Base-by-base conservation (phyloP, 2,113 vertebrate genomes). In the Hylia prasina region DNA sequence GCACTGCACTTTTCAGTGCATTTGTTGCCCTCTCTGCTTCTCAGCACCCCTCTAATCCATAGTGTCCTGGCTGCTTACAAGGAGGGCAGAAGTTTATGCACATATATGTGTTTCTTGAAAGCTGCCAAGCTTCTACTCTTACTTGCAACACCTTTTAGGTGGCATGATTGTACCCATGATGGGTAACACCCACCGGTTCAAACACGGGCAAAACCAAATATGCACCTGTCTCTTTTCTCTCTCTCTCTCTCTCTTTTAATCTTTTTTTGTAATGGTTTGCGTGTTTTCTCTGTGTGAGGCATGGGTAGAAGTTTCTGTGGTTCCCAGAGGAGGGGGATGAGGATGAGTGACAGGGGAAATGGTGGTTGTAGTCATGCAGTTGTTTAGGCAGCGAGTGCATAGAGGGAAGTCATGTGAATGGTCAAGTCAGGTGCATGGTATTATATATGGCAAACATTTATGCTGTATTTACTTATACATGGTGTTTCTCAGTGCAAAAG, bases 261-360 rank as follows among this genome's bases (percentile, higher is more conserved):
- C 19, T 39, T 37, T 71, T 70, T 85, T 64, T 39, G 6, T 73
- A 61, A 76, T 82, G 25, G 16, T 84, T 73, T 87, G 15, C 53
- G 50, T 81, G 51, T 90, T 89, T 90, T 86, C 56, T 93, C 24
- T 30, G 11, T 72, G 15, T 58, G 58, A 89, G 56, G 23, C 5
- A 27, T 27, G 60, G 28, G 48, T 84, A 83, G 44, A 53, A 75
- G 37, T 61, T 92, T 93, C 92, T 92, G 88, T 92, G 82, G 78
- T 80, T 96, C 61, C 24, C 18, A 45, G 40, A 85, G 58, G 54
- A 79, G 58, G 48, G 8, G 47, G 61, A n/a, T 71, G 58, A 93
- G 58, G 51, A 80, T 18, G n/a, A 8, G 18, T 86, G 60, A 40
- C 27, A 37, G 65, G 75, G 86, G 80, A 96, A 90, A 82, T 83